Conservation (phyloP, 2,888 invertebrate species). For the Pandemis cinnamomeana region DNA sequence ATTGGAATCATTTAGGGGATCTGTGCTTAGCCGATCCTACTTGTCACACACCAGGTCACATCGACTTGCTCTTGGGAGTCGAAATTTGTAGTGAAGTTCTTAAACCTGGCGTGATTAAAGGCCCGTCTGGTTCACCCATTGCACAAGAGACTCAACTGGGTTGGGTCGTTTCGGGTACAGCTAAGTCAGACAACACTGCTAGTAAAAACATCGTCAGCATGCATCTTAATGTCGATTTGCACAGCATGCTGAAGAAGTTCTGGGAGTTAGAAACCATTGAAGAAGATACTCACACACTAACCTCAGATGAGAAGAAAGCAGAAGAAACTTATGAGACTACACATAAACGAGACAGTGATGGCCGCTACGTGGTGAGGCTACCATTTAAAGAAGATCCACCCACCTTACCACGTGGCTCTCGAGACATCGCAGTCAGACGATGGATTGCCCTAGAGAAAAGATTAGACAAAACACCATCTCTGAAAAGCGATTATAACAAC, state of each 20-base stretch:
- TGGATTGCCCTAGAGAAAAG: neutral
- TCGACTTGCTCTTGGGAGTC: constrained; percentile 1
- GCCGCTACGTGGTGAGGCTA: neutral
- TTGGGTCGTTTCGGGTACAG: neutral
- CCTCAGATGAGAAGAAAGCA: neutral
- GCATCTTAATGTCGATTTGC: neutral
- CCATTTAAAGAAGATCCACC: neutral
- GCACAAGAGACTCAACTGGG: neutral
- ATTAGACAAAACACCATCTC: neutral
- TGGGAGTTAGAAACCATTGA: constrained; percentile 5
- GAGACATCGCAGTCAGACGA: neutral
- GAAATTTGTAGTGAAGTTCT: constrained; percentile 5
- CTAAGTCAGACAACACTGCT: neutral
- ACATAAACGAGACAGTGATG: neutral
- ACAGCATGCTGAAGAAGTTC: constrained; percentile 6
- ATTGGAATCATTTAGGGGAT: neutral
- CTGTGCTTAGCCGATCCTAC: neutral
- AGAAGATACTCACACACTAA: neutral
- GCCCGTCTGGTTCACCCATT: neutral
- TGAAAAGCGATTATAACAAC: neutral
- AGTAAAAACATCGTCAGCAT: constrained; percentile 3
- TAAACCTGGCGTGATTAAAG: constrained; percentile 2
- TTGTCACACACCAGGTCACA: constrained; percentile 6
- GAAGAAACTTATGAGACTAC: neutral
- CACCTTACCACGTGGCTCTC: neutral